phyloP scores from a whole-genome alignment of 2,113 vertebrate genomes.

The Anhinga rufa region DNA sequence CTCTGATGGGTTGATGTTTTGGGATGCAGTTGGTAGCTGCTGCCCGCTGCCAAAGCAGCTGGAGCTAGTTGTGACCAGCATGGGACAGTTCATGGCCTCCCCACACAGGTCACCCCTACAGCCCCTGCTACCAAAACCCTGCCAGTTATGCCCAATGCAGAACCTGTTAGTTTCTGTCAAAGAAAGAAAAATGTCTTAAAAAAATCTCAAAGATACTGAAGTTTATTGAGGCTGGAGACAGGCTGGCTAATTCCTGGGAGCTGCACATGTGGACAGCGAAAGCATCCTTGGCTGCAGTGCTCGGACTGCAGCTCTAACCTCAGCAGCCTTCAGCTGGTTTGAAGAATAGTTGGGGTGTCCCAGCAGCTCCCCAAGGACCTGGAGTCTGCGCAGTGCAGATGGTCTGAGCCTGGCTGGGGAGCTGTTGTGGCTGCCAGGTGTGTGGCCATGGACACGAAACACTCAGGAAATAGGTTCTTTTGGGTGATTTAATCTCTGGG shows the following conservation, averaged over 20 bases:
- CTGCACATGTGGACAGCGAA: background rate
- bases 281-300: background rate
- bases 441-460: background rate
- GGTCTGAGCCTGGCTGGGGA: background rate
- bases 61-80: background rate
- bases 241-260: background rate
- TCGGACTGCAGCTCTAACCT: background rate
- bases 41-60: background rate
- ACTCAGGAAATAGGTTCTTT: background rate
- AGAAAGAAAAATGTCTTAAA: background rate
- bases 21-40: too few relatives aligned
- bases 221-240: background rate
- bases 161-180: background rate
- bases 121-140: background rate
- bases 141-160: background rate
- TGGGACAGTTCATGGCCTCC: background rate
- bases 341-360: background rate
- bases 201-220: background rate
- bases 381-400: fast-evolving
- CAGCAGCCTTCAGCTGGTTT: background rate
- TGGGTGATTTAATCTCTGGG: background rate
- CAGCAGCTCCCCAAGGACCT: background rate
- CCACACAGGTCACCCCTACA: background rate
- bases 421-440: fast-evolving
- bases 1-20: background rate